Evolutionary conservation across 2,797 vertebrate species (phyloP).

Genomic region (Pagetopsis macropterus): DNA sequence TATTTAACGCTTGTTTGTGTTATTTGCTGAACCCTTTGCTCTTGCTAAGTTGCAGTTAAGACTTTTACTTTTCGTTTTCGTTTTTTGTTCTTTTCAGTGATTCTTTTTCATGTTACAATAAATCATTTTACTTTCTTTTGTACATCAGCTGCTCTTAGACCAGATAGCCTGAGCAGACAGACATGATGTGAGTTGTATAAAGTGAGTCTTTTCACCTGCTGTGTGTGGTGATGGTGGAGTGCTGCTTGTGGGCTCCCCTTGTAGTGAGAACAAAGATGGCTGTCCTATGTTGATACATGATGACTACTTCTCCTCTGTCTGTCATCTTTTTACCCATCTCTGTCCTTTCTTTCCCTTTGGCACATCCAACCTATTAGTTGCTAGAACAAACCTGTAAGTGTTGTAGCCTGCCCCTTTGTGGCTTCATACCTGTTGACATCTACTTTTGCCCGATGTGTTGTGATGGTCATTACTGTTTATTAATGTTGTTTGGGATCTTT

Average conservation of each 20-base stretch:
- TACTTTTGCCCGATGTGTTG: constrained; percentile 86
- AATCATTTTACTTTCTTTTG: constrained; percentile 99
- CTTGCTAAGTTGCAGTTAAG: constrained; percentile 91
- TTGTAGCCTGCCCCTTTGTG: constrained; percentile 93
- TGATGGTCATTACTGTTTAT: constrained; percentile 84
- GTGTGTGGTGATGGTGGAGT: constrained; percentile 97
- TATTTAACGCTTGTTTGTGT: constrained; percentile 90
- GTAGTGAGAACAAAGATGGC: constrained; percentile 94
- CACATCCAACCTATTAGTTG: constrained; percentile 88
- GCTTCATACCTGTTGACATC: constrained; percentile 91
- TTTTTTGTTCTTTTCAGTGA: constrained; percentile 82
- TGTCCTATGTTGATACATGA: constrained; percentile 91
- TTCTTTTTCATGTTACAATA: constrained; percentile 96
- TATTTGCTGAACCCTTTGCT: constrained; percentile 99
- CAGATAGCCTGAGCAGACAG: constrained; percentile 99
- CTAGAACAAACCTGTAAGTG: constrained; percentile 87
- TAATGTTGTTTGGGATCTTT: constrained; percentile 99
- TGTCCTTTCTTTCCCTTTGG: constrained; percentile 82
- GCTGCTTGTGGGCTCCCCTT: constrained; percentile 93
- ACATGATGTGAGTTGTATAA: constrained; percentile 99
- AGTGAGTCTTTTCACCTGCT: constrained; percentile 99
- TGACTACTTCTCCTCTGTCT: constrained; percentile 88
- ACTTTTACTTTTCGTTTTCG: constrained; percentile 84
- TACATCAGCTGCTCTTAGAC: constrained; percentile 99
- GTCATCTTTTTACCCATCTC: constrained; percentile 83